Percentiles rank a stretch among this genome's conserved stretches.
Conservation (phyloP, 2,888 invertebrate genomes). For the Lapara coniferarum region DNA sequence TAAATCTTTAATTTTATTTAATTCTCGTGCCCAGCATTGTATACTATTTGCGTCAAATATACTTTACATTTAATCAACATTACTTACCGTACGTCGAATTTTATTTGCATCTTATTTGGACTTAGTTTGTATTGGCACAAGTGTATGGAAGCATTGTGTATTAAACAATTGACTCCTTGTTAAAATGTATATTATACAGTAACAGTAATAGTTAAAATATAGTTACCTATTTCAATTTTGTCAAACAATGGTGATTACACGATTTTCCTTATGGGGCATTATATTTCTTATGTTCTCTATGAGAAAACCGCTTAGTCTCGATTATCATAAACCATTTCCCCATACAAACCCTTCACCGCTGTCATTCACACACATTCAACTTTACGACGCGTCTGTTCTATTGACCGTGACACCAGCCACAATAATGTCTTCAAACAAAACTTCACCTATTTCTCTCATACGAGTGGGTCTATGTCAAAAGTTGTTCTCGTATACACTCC, state of each 20-base stretch:
- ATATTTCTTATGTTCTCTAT: too few species aligned
- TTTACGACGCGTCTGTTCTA: slow-evolving; percentile 30
- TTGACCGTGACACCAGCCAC: slow-evolving; percentile 48
- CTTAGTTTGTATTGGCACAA: background rate
- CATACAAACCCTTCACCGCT: background rate
- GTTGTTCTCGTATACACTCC: slow-evolving; percentile 36
- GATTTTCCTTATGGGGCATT: too few species aligned
- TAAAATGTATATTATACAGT: too few species aligned
- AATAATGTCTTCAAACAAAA: slow-evolving; percentile 46
- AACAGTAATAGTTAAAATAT: too few species aligned
- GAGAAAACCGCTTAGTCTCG: background rate
- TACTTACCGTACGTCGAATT: slow-evolving; percentile 3
- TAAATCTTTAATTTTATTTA: slow-evolving; percentile 27
- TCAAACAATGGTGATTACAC: too few species aligned
- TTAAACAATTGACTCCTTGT: too few species aligned
- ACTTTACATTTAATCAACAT: slow-evolving; percentile 20
- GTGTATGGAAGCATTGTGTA: too few species aligned
- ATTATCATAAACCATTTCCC: background rate
- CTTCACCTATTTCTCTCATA: slow-evolving; percentile 47
- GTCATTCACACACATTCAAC: background rate
- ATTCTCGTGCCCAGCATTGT: slow-evolving; percentile 23
- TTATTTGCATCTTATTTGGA: background rate
- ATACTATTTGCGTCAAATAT: slow-evolving; percentile 1
- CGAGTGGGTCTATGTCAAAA: slow-evolving; percentile 46
- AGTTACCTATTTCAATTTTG: too few species aligned